These are phyloP conservation scores for Helicoverpa armigera DNA, from an alignment of 1,140 invertebrate species.

Conservation along the genomic window DNA sequence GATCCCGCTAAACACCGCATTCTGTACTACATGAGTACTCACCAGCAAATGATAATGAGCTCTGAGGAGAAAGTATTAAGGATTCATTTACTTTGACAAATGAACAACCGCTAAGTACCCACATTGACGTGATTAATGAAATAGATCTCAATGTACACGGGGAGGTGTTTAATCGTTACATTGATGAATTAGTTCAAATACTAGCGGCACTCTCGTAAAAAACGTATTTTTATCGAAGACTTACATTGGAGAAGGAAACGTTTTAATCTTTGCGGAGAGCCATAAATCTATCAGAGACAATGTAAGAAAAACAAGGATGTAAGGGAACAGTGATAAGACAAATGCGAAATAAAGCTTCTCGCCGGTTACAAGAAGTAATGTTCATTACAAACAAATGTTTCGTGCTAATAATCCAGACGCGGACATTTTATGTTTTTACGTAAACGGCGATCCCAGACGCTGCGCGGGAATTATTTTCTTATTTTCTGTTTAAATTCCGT, in stretches of 20 bases:
- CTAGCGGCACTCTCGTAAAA: conserved; percentile 52
- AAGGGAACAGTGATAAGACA: conserved; percentile 52
- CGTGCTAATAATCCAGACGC: conserved; percentile 33
- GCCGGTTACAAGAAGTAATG: conserved; percentile 42
- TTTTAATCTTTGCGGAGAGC: conserved; percentile 47
- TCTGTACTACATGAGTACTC: conserved; percentile 61
- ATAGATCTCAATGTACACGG: conserved; percentile 69
- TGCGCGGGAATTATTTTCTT: conserved; percentile 33
- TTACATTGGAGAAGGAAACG: conserved; percentile 4
- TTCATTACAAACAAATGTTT: conserved; percentile 46
- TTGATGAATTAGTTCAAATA: conserved; percentile 76
- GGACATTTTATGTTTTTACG: conserved; percentile 38
- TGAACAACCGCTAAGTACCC: conserved; percentile 62
- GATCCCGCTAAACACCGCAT: conserved; percentile 75
- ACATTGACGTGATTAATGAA: conserved; percentile 80
- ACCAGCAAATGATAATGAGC: conserved; percentile 51
- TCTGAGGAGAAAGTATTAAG: conserved; percentile 46
- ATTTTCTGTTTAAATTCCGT: conserved; percentile 44
- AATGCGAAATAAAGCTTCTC: conserved; percentile 54
- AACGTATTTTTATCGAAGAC: conserved; percentile 43
- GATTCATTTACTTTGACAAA: conserved; percentile 49
- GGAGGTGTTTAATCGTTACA: conserved; percentile 73
- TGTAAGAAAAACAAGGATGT: conserved; percentile 45
- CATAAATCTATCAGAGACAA: conserved; percentile 52
- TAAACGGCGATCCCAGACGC: conserved; percentile 24